Conservation (phyloP, 2,888 invertebrate genomes). For the Molanna angustata region DNA sequence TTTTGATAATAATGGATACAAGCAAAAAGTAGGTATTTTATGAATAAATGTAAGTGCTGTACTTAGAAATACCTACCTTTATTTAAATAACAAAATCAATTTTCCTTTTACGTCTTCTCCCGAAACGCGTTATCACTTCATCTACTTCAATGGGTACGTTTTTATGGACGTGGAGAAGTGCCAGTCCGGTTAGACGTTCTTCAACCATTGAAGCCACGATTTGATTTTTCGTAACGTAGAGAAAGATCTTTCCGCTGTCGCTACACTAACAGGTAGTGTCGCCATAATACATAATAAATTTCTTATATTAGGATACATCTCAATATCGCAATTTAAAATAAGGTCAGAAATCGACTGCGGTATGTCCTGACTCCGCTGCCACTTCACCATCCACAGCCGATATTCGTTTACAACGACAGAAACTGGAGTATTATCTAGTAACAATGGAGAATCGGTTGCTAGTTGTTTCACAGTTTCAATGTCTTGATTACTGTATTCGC, state of each 20-base stretch:
- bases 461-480: slow-evolving; percentile 33
- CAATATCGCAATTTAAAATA: slow-evolving; percentile 33
- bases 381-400: slow-evolving; percentile 28
- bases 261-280: slow-evolving; percentile 34
- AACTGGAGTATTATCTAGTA: slow-evolving; percentile 30
- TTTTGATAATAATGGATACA: too few relatives aligned
- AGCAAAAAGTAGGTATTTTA: too few relatives aligned
- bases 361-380: slow-evolving; percentile 32
- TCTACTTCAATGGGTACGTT: too few relatives aligned
- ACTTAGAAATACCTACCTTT: too few relatives aligned
- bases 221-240: slow-evolving; percentile 12
- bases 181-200: slow-evolving; percentile 7
- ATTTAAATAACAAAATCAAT: too few relatives aligned
- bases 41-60: too few relatives aligned
- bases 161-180: too few relatives aligned
- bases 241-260: slow-evolving; percentile 30
- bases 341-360: slow-evolving; percentile 33
- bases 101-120: too few relatives aligned
- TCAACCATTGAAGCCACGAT: slow-evolving; percentile 9
- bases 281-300: slow-evolving; percentile 31
- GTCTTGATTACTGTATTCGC: slow-evolving; percentile 28
- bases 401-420: slow-evolving; percentile 27
- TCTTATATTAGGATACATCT: slow-evolving; percentile 31
- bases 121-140: too few relatives aligned
- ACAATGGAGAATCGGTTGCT: slow-evolving; percentile 17